Evolutionary conservation across 2,888 invertebrate species (phyloP), one percentile per base, ranked within the genome.

Genomic region (Arctia plantaginis): DNA sequence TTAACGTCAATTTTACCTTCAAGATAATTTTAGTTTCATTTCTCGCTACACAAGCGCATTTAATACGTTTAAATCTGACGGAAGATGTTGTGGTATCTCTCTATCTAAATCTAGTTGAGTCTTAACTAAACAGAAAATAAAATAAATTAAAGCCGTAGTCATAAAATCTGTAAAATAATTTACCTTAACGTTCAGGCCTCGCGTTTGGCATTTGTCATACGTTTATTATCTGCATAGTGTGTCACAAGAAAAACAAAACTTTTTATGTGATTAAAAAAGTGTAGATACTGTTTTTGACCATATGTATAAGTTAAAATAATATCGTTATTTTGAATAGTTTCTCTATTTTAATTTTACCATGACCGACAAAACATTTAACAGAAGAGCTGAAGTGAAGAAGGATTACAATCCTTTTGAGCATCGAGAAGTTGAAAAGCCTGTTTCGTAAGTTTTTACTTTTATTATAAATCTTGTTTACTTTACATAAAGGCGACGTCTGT

Each of bases 341-440:
- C 76, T 75, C 65, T 66, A 79, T 73, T 73, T 73, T 76, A 35
- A 39, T 44, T 70, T 55, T 77, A 87, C 65, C 55, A 91, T 90
- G 90, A 85, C 84, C 76, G 86, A 77, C 64, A 85, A 83, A 41
- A 39, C 47, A 41, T 23, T 51, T 39, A 71, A 67, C 27, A 41
- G 51, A 41, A 85, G 86, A 73, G 82, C 77, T 67, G 82, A 82
- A 69, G 85, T 80, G 51, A 87, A 82, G 71, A 84, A 86, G 71
- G 88, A 91, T 62, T 96, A 96, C 72, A 87, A 96, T 82, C 96
- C 96, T 0, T 95, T 92, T 73, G 93, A 94, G 76, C 93, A 96
- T 80, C 91, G 96, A 62, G 78, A 91, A 80, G 94, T 96, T 23
- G 90, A 93, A 81, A 94, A 95, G 84, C 95, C 96, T 30, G 93